phyloP scores from a whole-genome alignment of 2,888 invertebrate species.

The Maniola hyperantus region DNA sequence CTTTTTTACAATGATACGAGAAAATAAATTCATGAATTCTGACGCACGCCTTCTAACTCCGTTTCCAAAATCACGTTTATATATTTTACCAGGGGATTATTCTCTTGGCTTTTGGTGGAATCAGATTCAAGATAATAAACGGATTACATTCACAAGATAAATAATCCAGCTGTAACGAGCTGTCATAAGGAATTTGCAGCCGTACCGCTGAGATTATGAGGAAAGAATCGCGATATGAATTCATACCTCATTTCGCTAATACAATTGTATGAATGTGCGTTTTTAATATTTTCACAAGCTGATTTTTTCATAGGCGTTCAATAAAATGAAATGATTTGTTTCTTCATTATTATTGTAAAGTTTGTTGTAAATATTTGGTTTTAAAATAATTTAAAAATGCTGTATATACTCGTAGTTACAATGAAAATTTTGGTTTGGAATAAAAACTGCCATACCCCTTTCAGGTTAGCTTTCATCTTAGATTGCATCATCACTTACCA shows the following conservation, averaged over 20 bases:
- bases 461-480: no score
- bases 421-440: no score
- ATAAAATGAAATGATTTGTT: no score
- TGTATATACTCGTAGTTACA: no score
- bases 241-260: slow-evolving; percentile 20
- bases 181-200: slow-evolving; percentile 27
- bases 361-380: no score
- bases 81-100: slow-evolving; percentile 17
- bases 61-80: slow-evolving; percentile 20
- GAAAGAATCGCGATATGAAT: slow-evolving; percentile 14
- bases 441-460: no score
- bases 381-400: no score
- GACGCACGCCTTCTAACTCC: slow-evolving; percentile 1
- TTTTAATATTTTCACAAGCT: background rate
- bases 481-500: no score
- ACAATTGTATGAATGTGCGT: background rate
- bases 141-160: slow-evolving; percentile 30
- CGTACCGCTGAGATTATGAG: slow-evolving; percentile 17
- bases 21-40: slow-evolving; percentile 3
- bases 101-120: slow-evolving; percentile 19
- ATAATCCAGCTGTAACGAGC: slow-evolving; percentile 29
- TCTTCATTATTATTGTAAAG: no score
- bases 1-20: background rate
- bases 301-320: no score
- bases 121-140: slow-evolving; percentile 24